A percentile compares a stretch with the other conserved stretches of the same genome.
These are phyloP conservation scores for Equus przewalskii DNA, from an alignment of 2,113 vertebrate genomes.

Conservation along the genomic window DNA sequence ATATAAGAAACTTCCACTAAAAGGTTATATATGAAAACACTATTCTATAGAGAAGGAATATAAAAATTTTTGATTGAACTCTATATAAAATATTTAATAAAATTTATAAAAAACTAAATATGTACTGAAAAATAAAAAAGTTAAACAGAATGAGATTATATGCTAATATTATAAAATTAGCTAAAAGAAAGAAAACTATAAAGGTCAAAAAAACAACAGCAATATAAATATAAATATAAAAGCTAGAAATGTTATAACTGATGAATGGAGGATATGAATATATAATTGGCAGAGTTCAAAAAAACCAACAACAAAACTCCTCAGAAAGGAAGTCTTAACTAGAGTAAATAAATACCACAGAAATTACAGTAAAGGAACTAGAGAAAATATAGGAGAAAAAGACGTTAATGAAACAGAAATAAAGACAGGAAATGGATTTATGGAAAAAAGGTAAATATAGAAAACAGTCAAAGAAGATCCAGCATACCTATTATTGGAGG, in stretches of 20 bases:
- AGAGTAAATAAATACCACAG: background rate
- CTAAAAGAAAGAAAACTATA: background rate
- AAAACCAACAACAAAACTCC: background rate
- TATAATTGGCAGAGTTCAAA: background rate
- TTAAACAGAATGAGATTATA: background rate
- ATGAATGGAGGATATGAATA: background rate
- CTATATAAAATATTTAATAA: no score
- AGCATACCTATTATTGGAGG: background rate
- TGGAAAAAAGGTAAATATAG: background rate
- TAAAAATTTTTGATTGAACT: background rate
- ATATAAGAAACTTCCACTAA: background rate
- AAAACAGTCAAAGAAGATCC: background rate
- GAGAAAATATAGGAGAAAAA: background rate
- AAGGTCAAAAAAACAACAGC: background rate
- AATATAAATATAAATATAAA: background rate
- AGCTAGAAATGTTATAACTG: background rate
- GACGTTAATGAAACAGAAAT: background rate
- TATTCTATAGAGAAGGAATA: background rate
- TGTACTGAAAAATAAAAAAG: background rate
- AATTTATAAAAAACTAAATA: background rate
- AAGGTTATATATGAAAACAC: background rate
- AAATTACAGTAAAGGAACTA: background rate
- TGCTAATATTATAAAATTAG: background rate
- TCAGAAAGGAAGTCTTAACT: background rate
- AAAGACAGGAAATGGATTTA: background rate